Conservation (phyloP, 1,140 invertebrate species). For the Ooceraea biroi region DNA sequence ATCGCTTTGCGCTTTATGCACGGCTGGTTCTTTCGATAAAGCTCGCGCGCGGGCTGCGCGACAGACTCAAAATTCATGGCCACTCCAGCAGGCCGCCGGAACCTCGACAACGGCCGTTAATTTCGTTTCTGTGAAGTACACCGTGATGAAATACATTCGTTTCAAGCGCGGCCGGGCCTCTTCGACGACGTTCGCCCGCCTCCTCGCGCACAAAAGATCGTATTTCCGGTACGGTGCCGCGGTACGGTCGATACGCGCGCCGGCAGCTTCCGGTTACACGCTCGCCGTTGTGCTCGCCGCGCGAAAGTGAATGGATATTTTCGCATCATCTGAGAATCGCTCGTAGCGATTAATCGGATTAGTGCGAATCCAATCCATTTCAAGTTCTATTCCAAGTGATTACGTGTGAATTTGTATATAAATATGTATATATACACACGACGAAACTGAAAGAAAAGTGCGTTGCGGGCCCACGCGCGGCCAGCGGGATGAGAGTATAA, state of each 20-base stretch:
- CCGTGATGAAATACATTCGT: constrained; percentile 7
- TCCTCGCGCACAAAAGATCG: constrained; percentile 3
- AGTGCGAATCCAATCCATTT: background rate
- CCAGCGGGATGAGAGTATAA: too few species aligned
- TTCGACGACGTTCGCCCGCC: background rate
- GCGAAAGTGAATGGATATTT: background rate
- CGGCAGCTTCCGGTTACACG: constrained; percentile 19
- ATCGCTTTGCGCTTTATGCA: constrained; percentile 45
- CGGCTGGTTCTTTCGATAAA: constrained; percentile 41
- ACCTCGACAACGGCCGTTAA: constrained; percentile 13
- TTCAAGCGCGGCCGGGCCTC: background rate
- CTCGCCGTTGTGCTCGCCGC: background rate
- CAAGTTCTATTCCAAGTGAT: too few species aligned
- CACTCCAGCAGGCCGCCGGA: background rate
- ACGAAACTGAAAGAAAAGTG: background rate
- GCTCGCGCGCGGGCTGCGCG: background rate
- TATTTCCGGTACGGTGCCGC: background rate
- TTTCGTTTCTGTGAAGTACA: constrained; percentile 3
- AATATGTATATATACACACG: background rate
- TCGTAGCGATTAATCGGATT: background rate
- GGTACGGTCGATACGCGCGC: constrained; percentile 29
- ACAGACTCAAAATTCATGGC: background rate
- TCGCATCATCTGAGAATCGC: background rate
- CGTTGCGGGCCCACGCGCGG: background rate
- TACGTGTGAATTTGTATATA: too few species aligned